phyloP scores from a whole-genome alignment of 2,888 invertebrate species.

The Pomacea canaliculata region DNA sequence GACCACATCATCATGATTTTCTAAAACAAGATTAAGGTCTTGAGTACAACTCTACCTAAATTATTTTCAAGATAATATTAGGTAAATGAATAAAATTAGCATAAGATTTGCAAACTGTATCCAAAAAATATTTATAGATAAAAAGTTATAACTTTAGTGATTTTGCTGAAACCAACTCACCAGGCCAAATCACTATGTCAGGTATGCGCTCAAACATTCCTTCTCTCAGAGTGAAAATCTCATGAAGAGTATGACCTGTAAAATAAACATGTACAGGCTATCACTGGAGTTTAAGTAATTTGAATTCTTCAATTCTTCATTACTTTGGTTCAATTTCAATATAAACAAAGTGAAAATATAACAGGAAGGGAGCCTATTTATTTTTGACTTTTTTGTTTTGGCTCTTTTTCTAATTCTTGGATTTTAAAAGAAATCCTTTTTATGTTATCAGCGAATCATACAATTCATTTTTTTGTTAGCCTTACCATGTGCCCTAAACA shows the following conservation, averaged over 20 bases:
- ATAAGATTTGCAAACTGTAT: no score
- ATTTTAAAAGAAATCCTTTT: neutral
- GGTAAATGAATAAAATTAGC: neutral
- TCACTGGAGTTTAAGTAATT: no score
- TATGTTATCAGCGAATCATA: no score
- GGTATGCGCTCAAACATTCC: slow-evolving; percentile 86
- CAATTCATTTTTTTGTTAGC: neutral
- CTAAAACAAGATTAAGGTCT: slow-evolving; percentile 44
- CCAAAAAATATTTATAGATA: no score
- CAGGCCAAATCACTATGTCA: slow-evolving; percentile 94
- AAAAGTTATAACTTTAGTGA: no score
- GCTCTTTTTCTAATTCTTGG: neutral
- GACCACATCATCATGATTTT: slow-evolving; percentile 85
- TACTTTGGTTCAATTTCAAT: no score
- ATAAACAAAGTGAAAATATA: neutral
- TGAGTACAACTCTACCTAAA: neutral
- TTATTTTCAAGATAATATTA: neutral
- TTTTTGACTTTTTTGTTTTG: no score
- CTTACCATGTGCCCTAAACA: slow-evolving; percentile 87
- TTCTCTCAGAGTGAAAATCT: slow-evolving; percentile 83
- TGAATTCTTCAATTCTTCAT: no score
- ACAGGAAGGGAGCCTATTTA: no score
- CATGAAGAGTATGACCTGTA: slow-evolving; percentile 85
- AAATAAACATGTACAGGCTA: neutral
- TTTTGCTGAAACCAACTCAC: slow-evolving; percentile 66